Conservation (phyloP, 2,113 vertebrate genomes). For the Sinocyclocheilus rhinocerous region DNA sequence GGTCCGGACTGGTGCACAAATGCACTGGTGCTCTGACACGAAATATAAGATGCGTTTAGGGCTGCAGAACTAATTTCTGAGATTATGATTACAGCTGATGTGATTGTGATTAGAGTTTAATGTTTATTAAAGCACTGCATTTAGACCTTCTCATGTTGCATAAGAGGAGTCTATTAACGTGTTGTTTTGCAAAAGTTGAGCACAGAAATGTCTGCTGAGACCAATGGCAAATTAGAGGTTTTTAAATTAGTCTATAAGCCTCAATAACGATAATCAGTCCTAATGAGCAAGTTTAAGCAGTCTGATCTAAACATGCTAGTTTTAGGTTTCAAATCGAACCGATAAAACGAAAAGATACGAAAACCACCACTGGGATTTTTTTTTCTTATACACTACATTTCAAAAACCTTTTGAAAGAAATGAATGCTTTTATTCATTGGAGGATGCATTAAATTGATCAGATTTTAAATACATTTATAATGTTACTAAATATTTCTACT, state of each 20-base stretch:
- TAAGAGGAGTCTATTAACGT: background rate
- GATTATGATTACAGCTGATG: background rate
- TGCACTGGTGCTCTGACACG: background rate
- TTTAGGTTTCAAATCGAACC: background rate
- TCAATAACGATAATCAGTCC: background rate
- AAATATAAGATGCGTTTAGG: background rate
- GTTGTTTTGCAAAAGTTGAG: background rate
- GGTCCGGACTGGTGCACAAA: slow-evolving; percentile 52
- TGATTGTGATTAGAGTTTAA: background rate
- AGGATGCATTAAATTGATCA: background rate
- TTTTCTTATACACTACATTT: too few species aligned
- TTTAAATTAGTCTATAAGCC: background rate
- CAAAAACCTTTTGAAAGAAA: background rate
- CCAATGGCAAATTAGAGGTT: background rate
- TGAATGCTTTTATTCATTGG: background rate
- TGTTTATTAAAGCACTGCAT: background rate
- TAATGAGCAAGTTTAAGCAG: background rate
- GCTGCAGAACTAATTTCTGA: background rate
- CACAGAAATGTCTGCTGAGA: background rate
- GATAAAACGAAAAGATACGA: too few species aligned
- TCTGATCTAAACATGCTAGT: background rate
- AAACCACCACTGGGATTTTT: too few species aligned
- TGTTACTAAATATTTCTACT: background rate
- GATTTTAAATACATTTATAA: background rate
- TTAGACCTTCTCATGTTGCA: background rate